A percentile compares a stretch with the other conserved stretches of the same genome.
Conservation (phyloP, 2,797 vertebrate genomes). For the Trematomus bernacchii region DNA sequence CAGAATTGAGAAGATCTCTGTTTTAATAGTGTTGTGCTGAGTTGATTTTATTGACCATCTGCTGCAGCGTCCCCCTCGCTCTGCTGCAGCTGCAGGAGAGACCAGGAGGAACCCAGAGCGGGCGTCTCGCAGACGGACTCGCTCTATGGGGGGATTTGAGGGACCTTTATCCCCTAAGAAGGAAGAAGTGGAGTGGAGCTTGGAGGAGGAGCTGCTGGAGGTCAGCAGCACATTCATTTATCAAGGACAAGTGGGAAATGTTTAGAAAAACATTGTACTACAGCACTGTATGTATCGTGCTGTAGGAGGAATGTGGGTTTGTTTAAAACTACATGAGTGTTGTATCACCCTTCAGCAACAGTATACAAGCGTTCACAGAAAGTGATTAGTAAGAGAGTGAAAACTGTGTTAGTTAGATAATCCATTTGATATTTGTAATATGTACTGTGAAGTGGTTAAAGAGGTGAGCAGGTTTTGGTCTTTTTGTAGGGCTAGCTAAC, state of each 20-base stretch:
- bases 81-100: slow-evolving; percentile 34
- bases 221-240: slow-evolving; percentile 57
- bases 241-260: neutral
- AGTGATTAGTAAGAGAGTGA: neutral
- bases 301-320: neutral
- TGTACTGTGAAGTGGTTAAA: neutral
- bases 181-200: slow-evolving; percentile 72
- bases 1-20: neutral
- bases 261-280: neutral
- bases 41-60: neutral
- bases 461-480: neutral
- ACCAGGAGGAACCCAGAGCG: slow-evolving; percentile 81
- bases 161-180: slow-evolving; percentile 26
- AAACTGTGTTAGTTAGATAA: neutral
- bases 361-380: neutral
- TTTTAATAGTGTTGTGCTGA: neutral
- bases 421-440: neutral
- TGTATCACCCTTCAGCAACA: neutral
- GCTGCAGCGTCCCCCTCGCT: slow-evolving; percentile 68
- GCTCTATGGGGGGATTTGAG: slow-evolving; percentile 77
- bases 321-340: neutral
- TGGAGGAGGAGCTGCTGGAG: slow-evolving; percentile 83
- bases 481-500: neutral
- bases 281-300: neutral
- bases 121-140: slow-evolving; percentile 76